phyloP scores from a whole-genome alignment of 2,888 invertebrate genomes.

The Tetrapedia diversipes region DNA sequence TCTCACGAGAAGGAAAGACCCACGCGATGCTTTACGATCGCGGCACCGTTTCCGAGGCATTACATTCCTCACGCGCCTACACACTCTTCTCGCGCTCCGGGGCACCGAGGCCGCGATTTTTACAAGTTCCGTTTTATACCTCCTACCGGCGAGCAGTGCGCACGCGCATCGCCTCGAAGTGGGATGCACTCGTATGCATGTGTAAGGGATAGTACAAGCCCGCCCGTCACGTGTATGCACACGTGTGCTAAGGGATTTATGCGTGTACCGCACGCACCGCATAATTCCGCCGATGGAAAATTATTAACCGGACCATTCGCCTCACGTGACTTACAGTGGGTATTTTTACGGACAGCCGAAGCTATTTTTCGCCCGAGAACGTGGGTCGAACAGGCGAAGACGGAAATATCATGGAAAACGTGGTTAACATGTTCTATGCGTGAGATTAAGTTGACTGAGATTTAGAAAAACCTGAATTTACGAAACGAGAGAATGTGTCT shows the following conservation, averaged over 20 bases:
- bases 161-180: slow-evolving; percentile 10
- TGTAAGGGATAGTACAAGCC: neutral
- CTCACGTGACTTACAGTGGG: slow-evolving; percentile 19
- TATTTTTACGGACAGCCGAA: neutral
- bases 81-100: slow-evolving; percentile 63
- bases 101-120: slow-evolving; percentile 38
- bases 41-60: slow-evolving; percentile 60
- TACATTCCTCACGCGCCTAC: slow-evolving; percentile 71
- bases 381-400: neutral
- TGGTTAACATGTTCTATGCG: no score
- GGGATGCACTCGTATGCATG: neutral
- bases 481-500: no score
- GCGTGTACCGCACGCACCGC: slow-evolving; percentile 38
- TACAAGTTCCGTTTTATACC: slow-evolving; percentile 47
- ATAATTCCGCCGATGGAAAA: slow-evolving; percentile 37
- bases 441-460: no score
- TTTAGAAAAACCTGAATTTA: no score
- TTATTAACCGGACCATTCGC: slow-evolving; percentile 33
- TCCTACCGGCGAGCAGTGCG: slow-evolving; percentile 48
- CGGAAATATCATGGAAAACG: neutral
- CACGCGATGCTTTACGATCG: slow-evolving; percentile 69
- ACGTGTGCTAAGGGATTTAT: slow-evolving; percentile 40
- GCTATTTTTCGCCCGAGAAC: slow-evolving; percentile 8
- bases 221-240: slow-evolving; percentile 2
- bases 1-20: slow-evolving; percentile 62